Base-by-base conservation (phyloP, 2,797 vertebrate species). In the Monodelphis domestica region DNA sequence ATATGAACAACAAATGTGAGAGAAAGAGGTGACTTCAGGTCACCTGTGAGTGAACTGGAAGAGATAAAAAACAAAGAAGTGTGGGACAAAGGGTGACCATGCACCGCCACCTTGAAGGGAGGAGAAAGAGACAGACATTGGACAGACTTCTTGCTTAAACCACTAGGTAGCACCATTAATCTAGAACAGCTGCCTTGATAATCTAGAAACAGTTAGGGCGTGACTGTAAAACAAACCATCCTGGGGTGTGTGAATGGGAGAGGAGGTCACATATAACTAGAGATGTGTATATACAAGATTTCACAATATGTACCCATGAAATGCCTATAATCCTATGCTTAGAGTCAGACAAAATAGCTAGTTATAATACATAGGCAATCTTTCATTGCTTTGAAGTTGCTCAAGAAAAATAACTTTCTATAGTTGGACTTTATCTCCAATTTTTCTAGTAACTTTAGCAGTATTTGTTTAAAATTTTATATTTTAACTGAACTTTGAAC, bases 371-470 rank as follows among this genome's bases (percentile, higher is more conserved):
- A 92, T 56, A 24, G 51, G 38, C 50, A 91, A 88, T 70, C 52
- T 17, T 56, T 78, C 63, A 78, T 88, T 90, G 33, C 52, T 51
- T 63, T 89, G 56, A 56, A n/a, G 51, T 91, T 30, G 53, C n/a
- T 45, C 88, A 26, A 17, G 54, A 33, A 84, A 94, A 87, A 14
- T 3, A 45, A 24, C 56, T 90, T 53, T 52, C 30, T 54, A 50
- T 54, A 28, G 90, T 90, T 94, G 59, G 55, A 26, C 14, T 0
- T 55, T 51, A n/a, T 90, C 54, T 91, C 38, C 51, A 6, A 38
- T 91, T 89, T 96, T 90, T 24, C 51, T 92, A n/a, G 53, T 12
- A 28, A 45, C 28, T 78, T 26, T 53, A 91, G 78, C 78, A 51
- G 50, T 28, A 11, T 17, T 55, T 63, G 50, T 59, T 84, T 91